phyloP scores from a whole-genome alignment of 2,797 vertebrate species.

The Gastrophryne carolinensis region DNA sequence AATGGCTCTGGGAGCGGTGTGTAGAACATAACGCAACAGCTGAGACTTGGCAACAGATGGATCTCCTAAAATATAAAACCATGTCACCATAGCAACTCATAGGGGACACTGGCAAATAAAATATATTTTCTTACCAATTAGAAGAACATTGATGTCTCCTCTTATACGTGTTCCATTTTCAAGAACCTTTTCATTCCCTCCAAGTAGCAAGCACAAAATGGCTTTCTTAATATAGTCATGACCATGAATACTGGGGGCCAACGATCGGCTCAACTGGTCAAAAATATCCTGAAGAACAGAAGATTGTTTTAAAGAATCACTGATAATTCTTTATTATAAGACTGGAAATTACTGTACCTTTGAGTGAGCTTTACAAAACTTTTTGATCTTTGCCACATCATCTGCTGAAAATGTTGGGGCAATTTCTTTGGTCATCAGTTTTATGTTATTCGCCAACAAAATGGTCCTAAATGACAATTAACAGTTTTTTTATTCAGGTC shows the following conservation, averaged over 20 bases:
- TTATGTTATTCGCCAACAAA: slow-evolving; percentile 68
- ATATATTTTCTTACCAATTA: slow-evolving; percentile 71
- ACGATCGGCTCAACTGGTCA: slow-evolving; percentile 77
- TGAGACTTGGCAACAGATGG: slow-evolving; percentile 62
- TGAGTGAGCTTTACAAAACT: slow-evolving; percentile 76
- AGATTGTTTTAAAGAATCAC: not conserved
- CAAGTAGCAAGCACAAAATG: slow-evolving; percentile 73
- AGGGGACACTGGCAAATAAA: not conserved
- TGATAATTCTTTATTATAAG: no score
- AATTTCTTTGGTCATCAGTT: slow-evolving; percentile 76
- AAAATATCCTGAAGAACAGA: slow-evolving; percentile 70
- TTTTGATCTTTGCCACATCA: slow-evolving; percentile 77
- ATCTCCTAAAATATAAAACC: slow-evolving; percentile 56
- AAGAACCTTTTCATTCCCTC: slow-evolving; percentile 76
- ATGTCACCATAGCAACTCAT: not conserved
- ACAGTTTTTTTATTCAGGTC: no score
- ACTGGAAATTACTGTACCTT: slow-evolving; percentile 68
- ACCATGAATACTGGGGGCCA: slow-evolving; percentile 75
- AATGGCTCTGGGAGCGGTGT: slow-evolving; percentile 63
- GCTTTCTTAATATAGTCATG: slow-evolving; percentile 79
- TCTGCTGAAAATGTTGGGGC: slow-evolving; percentile 67
- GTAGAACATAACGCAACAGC: slow-evolving; percentile 60
- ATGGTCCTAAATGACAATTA: slow-evolving; percentile 56
- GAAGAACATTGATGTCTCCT: slow-evolving; percentile 79
- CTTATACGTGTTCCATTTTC: slow-evolving; percentile 72